Base-by-base conservation (phyloP, 1,140 invertebrate species). In the Drosophila bifasciata region DNA sequence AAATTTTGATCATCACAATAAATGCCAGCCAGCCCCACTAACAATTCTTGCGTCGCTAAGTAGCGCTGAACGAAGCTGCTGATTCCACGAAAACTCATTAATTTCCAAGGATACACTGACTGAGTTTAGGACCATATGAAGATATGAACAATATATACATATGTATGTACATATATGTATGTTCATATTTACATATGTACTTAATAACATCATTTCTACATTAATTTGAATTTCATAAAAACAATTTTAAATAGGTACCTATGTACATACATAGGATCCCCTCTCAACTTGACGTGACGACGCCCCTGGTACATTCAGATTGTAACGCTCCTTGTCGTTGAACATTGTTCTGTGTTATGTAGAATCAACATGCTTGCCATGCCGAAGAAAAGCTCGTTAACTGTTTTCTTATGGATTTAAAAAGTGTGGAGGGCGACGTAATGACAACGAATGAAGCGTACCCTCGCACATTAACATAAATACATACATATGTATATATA, bases 71-170 rank as follows among this genome's bases (percentile, higher is more conserved):
- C 55, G 43, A 44, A 58, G 49, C 50, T 53, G 39, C 23, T 45
- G 66, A 80, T 83, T 81, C 79, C 62, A 63, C 58, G 79, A 83
- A 83, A 78, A 78, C 61, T 78, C 66, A 83, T 83, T 83, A 78
- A 83, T 78, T 83, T 83, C 58, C 70, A 83, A 83, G 70, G 70
- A 83, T 83, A 75, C 63, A 57, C 62, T 57, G 36, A 46, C 46
- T 17, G 21, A 44, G 59, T 44, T 17, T 15, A 40, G 19, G 11
- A 16, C 51, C 16, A 40, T 11, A 60, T n/a, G 17, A 16, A 59
- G 5, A 40, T 28, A 58, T 17, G 28, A 44, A 43, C 16, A n/a
- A 53, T 48, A 49, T 32, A 28, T 23, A 49, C n/a, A 25, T 49
- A 45, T 5, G 17, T 46, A 58, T 52, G 28, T 15, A 59, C 3